Conservation (phyloP, 2,888 invertebrate genomes). For the Arge pagana region DNA sequence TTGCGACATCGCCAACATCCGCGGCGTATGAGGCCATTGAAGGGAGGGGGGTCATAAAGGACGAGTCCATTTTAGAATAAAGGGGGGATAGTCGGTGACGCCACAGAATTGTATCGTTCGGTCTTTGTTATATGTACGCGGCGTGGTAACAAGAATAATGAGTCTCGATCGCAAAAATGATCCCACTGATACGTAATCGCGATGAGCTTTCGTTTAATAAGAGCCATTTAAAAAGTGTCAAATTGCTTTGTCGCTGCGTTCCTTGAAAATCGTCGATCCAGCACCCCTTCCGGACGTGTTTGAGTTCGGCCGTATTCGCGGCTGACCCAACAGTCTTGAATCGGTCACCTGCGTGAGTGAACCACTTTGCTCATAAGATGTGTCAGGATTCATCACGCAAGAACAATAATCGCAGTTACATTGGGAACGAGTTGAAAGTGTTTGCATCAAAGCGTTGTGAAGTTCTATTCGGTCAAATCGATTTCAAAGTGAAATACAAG, state of each 20-base stretch:
- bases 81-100: background rate
- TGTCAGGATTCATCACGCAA: slow-evolving; percentile 38
- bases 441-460: slow-evolving; percentile 26
- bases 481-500: slow-evolving; percentile 38
- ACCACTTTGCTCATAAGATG: slow-evolving; percentile 36
- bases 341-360: slow-evolving; percentile 41
- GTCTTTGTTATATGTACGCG: background rate
- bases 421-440: slow-evolving; percentile 28
- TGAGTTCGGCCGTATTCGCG: slow-evolving; percentile 40
- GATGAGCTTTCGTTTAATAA: background rate
- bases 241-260: slow-evolving; percentile 10
- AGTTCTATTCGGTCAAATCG: slow-evolving; percentile 30
- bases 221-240: background rate
- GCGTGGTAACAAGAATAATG: background rate
- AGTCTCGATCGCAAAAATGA: background rate
- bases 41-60: no score
- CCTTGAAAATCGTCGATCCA: slow-evolving; percentile 33
- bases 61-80: slow-evolving; percentile 15
- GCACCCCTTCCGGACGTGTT: slow-evolving; percentile 34
- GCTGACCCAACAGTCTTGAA: slow-evolving; percentile 42
- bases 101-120: slow-evolving; percentile 4
- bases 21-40: no score
- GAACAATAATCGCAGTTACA: slow-evolving; percentile 32
- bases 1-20: no score
- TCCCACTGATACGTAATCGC: background rate